Base-by-base conservation (phyloP, 2,797 vertebrate genomes). In the Artibeus lituratus region DNA sequence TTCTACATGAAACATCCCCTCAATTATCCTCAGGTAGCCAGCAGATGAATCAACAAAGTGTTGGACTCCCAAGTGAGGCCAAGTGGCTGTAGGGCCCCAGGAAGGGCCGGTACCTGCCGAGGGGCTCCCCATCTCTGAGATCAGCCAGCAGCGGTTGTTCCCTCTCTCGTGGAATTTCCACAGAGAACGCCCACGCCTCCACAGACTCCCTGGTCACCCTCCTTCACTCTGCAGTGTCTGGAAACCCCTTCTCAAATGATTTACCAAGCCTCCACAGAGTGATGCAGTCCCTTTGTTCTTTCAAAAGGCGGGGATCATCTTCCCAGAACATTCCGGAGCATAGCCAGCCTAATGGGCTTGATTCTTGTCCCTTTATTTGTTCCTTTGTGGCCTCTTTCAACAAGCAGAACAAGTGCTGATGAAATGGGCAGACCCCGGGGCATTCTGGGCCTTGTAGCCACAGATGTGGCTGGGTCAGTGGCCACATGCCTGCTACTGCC, bases 201-300 rank as follows among this genome's bases (percentile, higher is more conserved):
- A 3, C 10, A 9, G 82, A 77, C 24, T 35, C 16, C 37, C 35
- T 2, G 0, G 37, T 32, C 22, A 37, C 32, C 24, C 7, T 82
- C 9, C 16, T 29, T 26, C 12, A 29, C 53, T 59, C 39, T 29
- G 70, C 15, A 14, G 67, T 8, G 70, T 39, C n/a, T 47, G 42
- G 72, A 94, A 90, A 91, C 24, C 8, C 47, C 37, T 91, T 73
- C 76, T 81, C 29, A 70, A 88, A 70, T 4, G 51, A 73, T 37
- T 80, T 80, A 44, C 55, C 59, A 89, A 57, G 51, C 19, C 44
- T 37, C 67, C 49, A 19, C 24, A 70, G 77, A 87, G 74, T 7
- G 15, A 65, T 2, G 3, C 32, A 29, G 11, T 59, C 10, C 78
- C 32, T 73, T 67, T 72, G 29, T 69, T 81, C 47, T 85, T 72